A percentile compares a stretch with the other conserved stretches of the same genome.
phyloP scores from a whole-genome alignment of 2,888 invertebrate genomes.

The Drosophila prolongata region DNA sequence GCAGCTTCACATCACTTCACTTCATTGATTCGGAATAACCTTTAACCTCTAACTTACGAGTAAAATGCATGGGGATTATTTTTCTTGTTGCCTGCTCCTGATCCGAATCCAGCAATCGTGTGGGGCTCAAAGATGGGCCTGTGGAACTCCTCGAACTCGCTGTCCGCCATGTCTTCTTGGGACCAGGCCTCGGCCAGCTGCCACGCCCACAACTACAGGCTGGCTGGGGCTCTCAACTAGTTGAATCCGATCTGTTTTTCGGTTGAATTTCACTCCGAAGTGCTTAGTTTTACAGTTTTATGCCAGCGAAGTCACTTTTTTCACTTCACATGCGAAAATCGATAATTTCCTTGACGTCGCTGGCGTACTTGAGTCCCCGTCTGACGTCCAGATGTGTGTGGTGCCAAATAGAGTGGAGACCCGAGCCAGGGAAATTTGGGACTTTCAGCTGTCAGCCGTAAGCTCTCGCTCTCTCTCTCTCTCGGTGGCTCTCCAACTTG shows the following conservation, averaged over 20 bases:
- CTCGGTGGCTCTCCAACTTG: constrained; percentile 53
- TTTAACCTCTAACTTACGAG: constrained; percentile 88
- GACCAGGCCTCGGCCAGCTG: constrained; percentile 49
- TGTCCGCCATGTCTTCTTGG: constrained; percentile 89
- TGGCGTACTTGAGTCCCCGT: constrained; percentile 53
- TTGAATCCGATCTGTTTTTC: background rate
- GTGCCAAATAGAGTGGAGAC: constrained; percentile 20
- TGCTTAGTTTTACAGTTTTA: constrained; percentile 27
- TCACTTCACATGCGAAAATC: constrained; percentile 77
- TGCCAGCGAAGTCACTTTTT: constrained; percentile 82
- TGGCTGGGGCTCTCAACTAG: background rate
- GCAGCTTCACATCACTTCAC: constrained; percentile 14
- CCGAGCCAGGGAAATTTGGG: constrained; percentile 54
- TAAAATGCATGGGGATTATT: constrained; percentile 90
- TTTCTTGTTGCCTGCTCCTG: constrained; percentile 88
- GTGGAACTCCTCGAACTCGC: constrained; percentile 96
- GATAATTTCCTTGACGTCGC: constrained; percentile 75
- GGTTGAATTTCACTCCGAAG: background rate
- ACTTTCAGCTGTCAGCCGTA: constrained; percentile 50
- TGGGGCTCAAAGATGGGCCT: constrained; percentile 88
- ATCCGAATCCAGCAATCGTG: constrained; percentile 87
- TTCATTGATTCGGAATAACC: background rate
- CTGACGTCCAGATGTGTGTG: constrained; percentile 58
- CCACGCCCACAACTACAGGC: constrained; percentile 50
- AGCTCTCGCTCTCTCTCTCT: constrained; percentile 13